Evolutionary conservation across 2,888 invertebrate species (phyloP), one percentile per base, ranked within the genome.

Genomic region (Trachelus stipa): DNA sequence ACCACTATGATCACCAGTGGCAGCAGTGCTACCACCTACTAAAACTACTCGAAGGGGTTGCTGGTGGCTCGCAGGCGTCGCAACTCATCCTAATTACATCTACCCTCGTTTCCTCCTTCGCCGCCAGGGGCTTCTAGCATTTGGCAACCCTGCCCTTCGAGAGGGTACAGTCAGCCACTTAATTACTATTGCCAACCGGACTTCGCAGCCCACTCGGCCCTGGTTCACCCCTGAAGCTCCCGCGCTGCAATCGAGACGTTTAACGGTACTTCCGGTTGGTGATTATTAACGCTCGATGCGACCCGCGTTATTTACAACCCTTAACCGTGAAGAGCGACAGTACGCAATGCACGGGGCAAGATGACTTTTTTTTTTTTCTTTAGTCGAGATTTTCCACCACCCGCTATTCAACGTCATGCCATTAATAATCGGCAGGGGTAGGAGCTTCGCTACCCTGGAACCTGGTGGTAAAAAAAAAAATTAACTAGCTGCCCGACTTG

Each of bases 21-120:
- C 56, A 56, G 23, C 56, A 56, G 56, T 23, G 56, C 9, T 15
- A 1, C 56, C 56, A 56, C 56, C 56, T 56, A 56, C 56, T 56
- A 56, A 56, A 56, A 56, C 56, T 56, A 56, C 56, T 56, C 56
- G 56, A 56, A 56, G 23, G 56, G 56, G 56, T 56, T 56, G 56
- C 6, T 1, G 34, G 34, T 34, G 34, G 15, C 56, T 56, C 56
- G 23, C 56, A 56, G 56, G 23, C 84, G 83, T 88, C 87, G 84
- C 88, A 88, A 89, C 86, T 88, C 88, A 89, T 88, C 88, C 88
- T 88, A 88, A 88, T 88, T 88, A 88, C 89, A 88, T 89, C 86
- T 85, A 88, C 86, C 88, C 88, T 88, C 87, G 86, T 87, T 89
- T 89, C 89, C 88, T 86, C 86, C 85, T 87, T 85, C 85, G 83